Evolutionary conservation across 2,113 vertebrate genomes (phyloP).

Genomic region (Pithys albifrons): DNA sequence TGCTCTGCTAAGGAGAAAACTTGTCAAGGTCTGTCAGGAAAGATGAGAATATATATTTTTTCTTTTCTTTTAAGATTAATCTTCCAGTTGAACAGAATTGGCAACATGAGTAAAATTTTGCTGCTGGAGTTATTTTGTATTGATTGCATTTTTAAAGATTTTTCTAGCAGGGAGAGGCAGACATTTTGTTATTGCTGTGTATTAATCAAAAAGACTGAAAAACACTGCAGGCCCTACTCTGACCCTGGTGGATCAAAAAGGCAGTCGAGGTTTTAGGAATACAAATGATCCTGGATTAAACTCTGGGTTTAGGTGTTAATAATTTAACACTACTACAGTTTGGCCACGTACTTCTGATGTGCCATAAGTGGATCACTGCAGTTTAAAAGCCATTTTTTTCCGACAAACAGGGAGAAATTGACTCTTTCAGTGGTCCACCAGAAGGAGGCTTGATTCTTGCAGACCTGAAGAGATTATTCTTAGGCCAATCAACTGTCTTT

Average conservation of each 20-base stretch:
- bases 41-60: background rate
- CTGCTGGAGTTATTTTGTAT: constrained; percentile 22
- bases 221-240: background rate
- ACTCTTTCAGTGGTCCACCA: background rate
- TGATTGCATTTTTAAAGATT: constrained; percentile 46
- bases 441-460: background rate
- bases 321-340: background rate
- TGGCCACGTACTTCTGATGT: background rate
- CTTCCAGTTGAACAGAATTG: background rate
- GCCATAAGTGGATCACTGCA: background rate
- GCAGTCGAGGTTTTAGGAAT: background rate
- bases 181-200: constrained; percentile 8
- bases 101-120: background rate
- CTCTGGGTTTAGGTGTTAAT: background rate
- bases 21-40: background rate
- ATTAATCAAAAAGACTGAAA: constrained; percentile 30
- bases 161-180: constrained; percentile 8
- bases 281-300: background rate
- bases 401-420: background rate
- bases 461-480: background rate
- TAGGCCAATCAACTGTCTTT: background rate
- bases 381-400: background rate
- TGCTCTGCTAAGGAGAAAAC: background rate
- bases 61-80: constrained; percentile 18
- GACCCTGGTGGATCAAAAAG: background rate